A percentile compares a stretch with the other conserved stretches of the same genome.
Evolutionary conservation across 2,888 invertebrate species (phyloP).

Genomic region (Syritta pipiens): DNA sequence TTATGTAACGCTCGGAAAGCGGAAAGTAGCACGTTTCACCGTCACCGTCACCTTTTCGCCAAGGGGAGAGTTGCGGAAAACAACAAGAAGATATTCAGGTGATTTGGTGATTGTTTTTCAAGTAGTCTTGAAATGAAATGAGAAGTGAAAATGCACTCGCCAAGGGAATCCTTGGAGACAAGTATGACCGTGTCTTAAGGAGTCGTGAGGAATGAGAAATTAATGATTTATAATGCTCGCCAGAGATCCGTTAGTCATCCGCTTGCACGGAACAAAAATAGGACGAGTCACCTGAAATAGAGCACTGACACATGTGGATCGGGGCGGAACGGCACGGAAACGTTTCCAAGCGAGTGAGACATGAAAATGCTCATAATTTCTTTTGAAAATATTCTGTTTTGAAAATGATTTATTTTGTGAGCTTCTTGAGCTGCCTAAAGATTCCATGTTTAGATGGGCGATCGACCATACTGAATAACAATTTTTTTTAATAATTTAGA

Average conservation of each 20-base stretch:
- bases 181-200: not conserved
- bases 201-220: not conserved
- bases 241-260: conserved; percentile 21
- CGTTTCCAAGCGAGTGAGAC: too few relatives aligned
- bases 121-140: conserved; percentile 30
- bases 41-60: conserved; percentile 30
- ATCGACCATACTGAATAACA: too few relatives aligned
- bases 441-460: too few relatives aligned
- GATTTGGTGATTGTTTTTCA: conserved; percentile 14
- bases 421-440: too few relatives aligned
- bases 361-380: too few relatives aligned
- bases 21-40: conserved; percentile 31
- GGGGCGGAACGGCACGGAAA: too few relatives aligned
- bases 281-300: conserved; percentile 16
- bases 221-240: conserved; percentile 15
- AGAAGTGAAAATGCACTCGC: conserved; percentile 34
- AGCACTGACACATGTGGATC: conserved; percentile 27
- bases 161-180: not conserved
- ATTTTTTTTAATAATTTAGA: too few relatives aligned
- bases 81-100: not conserved
- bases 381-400: too few relatives aligned
- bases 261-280: conserved; percentile 9
- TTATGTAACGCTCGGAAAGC: conserved; percentile 40
- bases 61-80: not conserved
- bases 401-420: too few relatives aligned